phyloP scores from a whole-genome alignment of 1,140 invertebrate species.

The Bombus sylvicola region DNA sequence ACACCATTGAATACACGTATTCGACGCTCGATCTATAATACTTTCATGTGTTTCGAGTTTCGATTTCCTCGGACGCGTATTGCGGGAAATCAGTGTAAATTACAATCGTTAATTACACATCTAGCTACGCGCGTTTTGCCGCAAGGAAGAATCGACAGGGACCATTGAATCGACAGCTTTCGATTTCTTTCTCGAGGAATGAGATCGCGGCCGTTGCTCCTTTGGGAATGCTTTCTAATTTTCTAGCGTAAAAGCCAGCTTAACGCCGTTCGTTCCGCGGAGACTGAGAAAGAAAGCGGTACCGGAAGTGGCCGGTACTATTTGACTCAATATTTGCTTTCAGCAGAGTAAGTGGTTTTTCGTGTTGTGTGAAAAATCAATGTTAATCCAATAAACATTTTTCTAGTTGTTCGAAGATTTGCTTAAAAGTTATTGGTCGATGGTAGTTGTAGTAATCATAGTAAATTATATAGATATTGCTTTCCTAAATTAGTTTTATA shows the following conservation, averaged over 20 bases:
- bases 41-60: constrained; percentile 70
- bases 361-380: neutral
- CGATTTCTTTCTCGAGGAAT: constrained; percentile 26
- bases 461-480: neutral
- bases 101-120: constrained; percentile 45
- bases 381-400: neutral
- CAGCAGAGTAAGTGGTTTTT: neutral
- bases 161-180: neutral
- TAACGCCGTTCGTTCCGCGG: neutral
- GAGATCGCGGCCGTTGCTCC: neutral
- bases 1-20: constrained; percentile 30
- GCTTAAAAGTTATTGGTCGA: neutral
- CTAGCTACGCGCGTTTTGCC: constrained; percentile 26
- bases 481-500: neutral
- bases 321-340: neutral
- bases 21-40: constrained; percentile 64
- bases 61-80: constrained; percentile 47
- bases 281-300: neutral
- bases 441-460: neutral
- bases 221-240: neutral
- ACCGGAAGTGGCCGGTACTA: neutral
- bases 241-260: no score
- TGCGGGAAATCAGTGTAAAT: constrained; percentile 45
- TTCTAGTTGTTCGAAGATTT: neutral
- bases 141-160: constrained; percentile 14